Evolutionary conservation across 2,113 vertebrate species (phyloP).

Genomic region (Hiodon tergisus): DNA sequence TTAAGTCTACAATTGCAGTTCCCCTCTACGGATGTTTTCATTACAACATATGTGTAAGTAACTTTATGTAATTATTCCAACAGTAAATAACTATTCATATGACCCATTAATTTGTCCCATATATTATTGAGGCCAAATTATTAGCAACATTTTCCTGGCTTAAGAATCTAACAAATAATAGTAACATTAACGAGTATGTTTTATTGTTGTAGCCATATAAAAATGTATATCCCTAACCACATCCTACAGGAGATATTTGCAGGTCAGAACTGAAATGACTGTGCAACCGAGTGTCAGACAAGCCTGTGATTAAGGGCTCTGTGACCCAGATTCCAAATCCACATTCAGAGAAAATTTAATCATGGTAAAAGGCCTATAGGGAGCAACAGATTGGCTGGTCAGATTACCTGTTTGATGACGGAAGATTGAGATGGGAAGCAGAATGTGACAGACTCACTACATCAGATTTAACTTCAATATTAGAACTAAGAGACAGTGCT

Average conservation of each 20-base stretch:
- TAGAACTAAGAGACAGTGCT: background rate
- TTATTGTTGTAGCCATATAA: slow-evolving; percentile 17
- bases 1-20: too few relatives aligned
- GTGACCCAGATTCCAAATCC: slow-evolving; percentile 30
- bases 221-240: background rate
- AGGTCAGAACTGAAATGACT: slow-evolving; percentile 4
- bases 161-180: background rate
- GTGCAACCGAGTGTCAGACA: background rate
- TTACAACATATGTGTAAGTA: too few relatives aligned
- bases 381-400: slow-evolving; percentile 24
- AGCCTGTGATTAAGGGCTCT: slow-evolving; percentile 33
- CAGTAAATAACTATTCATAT: too few relatives aligned
- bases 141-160: too few relatives aligned
- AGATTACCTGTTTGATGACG: slow-evolving; percentile 29
- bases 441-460: background rate
- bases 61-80: too few relatives aligned
- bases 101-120: too few relatives aligned
- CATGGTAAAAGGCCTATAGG: slow-evolving; percentile 21
- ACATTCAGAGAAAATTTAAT: slow-evolving; percentile 32
- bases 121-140: too few relatives aligned
- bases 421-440: slow-evolving; percentile 12
- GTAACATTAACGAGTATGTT: background rate
- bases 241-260: background rate
- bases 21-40: too few relatives aligned
- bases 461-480: background rate